Conservation (phyloP, 2,113 vertebrate genomes). For the Madoqua kirkii region DNA sequence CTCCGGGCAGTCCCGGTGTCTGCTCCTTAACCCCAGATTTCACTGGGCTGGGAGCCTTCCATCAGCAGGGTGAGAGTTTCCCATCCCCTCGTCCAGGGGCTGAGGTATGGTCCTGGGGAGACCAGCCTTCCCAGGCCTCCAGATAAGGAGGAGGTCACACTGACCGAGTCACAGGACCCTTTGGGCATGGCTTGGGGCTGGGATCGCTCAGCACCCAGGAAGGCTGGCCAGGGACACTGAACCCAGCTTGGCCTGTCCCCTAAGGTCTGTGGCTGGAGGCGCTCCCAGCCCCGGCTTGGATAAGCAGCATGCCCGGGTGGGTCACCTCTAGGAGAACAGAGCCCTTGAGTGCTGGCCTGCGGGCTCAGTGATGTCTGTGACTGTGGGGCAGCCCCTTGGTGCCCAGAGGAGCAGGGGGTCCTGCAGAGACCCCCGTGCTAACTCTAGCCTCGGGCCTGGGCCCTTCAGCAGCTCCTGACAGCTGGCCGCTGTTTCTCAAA, state of each 20-base stretch:
- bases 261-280: too few species aligned
- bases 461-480: not conserved
- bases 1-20: accelerated
- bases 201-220: not conserved
- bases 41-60: not conserved
- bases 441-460: not conserved
- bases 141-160: not conserved
- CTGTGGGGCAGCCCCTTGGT: not conserved
- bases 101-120: not conserved
- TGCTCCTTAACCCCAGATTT: not conserved
- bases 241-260: not conserved
- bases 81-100: accelerated
- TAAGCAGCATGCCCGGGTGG: not conserved
- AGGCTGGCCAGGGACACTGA: not conserved
- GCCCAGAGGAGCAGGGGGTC: not conserved
- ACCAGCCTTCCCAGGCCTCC: too few species aligned
- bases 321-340: not conserved
- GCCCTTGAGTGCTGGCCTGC: too few species aligned
- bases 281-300: not conserved
- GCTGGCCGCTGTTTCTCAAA: not conserved
- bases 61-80: too few species aligned
- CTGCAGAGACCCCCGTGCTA: accelerated
- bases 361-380: not conserved
- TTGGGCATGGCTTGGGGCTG: not conserved
- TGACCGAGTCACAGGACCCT: not conserved